Conservation (phyloP, 2,888 invertebrate genomes). For the Hemithea aestivaria region DNA sequence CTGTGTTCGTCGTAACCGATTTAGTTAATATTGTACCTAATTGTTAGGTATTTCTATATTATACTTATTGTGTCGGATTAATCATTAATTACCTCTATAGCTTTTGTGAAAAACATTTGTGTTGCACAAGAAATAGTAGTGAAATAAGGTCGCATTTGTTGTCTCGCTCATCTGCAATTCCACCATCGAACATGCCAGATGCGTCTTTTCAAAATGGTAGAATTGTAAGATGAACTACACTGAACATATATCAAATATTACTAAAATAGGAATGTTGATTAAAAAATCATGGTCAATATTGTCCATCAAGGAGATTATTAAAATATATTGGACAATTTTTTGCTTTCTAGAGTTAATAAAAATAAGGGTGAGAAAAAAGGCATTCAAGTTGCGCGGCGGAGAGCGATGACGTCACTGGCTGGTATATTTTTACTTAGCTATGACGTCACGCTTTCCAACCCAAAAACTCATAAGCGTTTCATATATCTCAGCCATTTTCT, state of each 20-base stretch:
- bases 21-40: constrained; percentile 74
- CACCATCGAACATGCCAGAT: neutral
- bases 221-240: constrained; percentile 1
- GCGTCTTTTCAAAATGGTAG: constrained; percentile 7
- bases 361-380: no score
- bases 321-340: no score
- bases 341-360: no score
- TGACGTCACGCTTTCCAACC: no score
- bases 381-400: no score
- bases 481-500: no score
- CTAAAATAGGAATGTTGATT: no score
- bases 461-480: no score
- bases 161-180: constrained; percentile 42
- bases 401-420: no score
- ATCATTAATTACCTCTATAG: constrained; percentile 72
- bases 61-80: constrained; percentile 75
- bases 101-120: constrained; percentile 71
- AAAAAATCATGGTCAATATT: no score
- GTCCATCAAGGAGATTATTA: no score
- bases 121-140: constrained; percentile 77
- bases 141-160: constrained; percentile 43
- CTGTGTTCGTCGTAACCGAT: constrained; percentile 73
- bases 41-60: constrained; percentile 72
- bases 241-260: constrained; percentile 1
- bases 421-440: no score